A percentile compares a stretch with the other conserved stretches of the same genome.
These are phyloP conservation scores for Gambusia yucatana DNA, from an alignment of 2,797 vertebrate species.

Conservation along the genomic window DNA sequence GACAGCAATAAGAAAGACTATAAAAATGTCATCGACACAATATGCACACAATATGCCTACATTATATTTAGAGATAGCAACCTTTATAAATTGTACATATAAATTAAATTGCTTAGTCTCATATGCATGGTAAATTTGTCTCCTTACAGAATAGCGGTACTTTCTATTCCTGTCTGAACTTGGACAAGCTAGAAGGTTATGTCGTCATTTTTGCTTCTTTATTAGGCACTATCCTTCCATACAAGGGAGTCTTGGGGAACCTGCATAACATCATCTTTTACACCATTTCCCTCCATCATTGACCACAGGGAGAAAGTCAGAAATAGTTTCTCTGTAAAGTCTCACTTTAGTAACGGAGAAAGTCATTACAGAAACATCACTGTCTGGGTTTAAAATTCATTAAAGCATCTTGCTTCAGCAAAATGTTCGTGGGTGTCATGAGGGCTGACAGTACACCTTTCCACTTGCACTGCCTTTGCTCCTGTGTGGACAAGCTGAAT, in stretches of 20 bases:
- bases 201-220: background rate
- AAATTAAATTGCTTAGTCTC: background rate
- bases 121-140: background rate
- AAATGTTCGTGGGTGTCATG: slow-evolving; percentile 22
- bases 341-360: slow-evolving; percentile 3
- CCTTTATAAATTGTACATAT: background rate
- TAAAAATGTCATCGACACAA: background rate
- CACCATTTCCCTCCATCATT: background rate
- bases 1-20: background rate
- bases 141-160: background rate
- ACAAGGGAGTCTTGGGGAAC: background rate
- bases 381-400: slow-evolving; percentile 25
- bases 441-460: slow-evolving; percentile 35
- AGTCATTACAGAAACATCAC: slow-evolving; percentile 13
- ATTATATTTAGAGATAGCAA: background rate
- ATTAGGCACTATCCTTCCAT: background rate
- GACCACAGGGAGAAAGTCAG: background rate
- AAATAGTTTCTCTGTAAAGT: slow-evolving; percentile 11
- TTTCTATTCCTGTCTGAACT: background rate
- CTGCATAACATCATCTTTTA: background rate
- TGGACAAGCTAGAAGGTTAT: background rate
- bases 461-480: slow-evolving; percentile 16
- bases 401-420: background rate
- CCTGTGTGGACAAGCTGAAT: slow-evolving; percentile 29
- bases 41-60: background rate